Evolutionary conservation across 2,797 vertebrate species (phyloP).

Genomic region (Dallia pectoralis): DNA sequence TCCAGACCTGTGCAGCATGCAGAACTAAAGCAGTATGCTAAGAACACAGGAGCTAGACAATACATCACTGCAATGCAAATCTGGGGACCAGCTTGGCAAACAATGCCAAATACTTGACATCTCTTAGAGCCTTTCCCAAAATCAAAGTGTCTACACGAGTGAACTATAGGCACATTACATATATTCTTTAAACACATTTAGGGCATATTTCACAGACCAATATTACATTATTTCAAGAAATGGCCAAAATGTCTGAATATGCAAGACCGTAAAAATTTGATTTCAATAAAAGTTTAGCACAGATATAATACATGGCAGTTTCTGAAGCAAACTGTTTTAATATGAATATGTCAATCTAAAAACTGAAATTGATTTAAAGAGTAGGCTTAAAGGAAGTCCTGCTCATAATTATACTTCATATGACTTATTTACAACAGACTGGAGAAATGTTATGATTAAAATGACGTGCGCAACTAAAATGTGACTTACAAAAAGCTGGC

Average conservation of each 20-base stretch:
- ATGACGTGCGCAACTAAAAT: neutral
- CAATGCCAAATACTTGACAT: neutral
- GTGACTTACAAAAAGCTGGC: slow-evolving; percentile 8
- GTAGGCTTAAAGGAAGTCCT: neutral
- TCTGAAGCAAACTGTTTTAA: neutral
- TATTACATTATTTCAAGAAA: neutral
- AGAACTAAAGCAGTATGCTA: neutral
- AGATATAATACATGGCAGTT: neutral
- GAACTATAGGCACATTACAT: neutral
- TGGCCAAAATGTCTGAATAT: neutral
- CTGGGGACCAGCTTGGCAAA: neutral
- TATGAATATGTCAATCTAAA: neutral
- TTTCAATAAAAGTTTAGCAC: neutral
- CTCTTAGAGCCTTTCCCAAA: neutral
- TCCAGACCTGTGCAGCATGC: neutral
- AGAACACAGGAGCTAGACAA: neutral
- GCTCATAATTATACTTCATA: neutral
- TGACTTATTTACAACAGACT: neutral
- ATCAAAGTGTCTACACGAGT: neutral
- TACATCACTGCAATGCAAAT: slow-evolving; percentile 8
- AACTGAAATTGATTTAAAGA: slow-evolving; percentile 1
- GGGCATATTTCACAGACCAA: slow-evolving; percentile 6
- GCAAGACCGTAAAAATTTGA: neutral
- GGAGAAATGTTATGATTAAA: neutral
- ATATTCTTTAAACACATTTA: slow-evolving; percentile 1